These are phyloP conservation scores for Muntiacus muntjak DNA, from an alignment of 2,113 vertebrate species.

Conservation along the genomic window DNA sequence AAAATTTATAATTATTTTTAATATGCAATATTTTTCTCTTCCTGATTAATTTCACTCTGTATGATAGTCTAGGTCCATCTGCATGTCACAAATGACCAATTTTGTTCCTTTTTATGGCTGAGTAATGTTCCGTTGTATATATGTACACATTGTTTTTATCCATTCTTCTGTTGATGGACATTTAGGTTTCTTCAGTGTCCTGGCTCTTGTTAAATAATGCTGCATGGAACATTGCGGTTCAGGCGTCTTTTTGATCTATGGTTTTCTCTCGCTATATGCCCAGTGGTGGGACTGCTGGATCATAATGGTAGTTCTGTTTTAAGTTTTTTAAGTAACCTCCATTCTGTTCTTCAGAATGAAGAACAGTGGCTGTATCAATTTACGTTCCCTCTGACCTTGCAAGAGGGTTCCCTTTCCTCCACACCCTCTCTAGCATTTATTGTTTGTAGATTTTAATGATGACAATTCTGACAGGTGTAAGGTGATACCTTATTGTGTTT, in stretches of 20 bases:
- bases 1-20: not conserved
- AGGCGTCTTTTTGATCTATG: not conserved
- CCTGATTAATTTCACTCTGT: not conserved
- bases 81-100: no score
- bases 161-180: not conserved
- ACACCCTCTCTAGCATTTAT: not conserved
- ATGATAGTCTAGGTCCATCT: not conserved
- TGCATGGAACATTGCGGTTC: not conserved
- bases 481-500: not conserved
- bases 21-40: not conserved
- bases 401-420: not conserved
- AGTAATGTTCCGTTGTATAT: not conserved
- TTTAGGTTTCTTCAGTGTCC: not conserved
- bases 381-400: not conserved
- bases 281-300: not conserved
- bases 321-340: not conserved
- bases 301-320: not conserved
- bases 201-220: not conserved
- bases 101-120: not conserved
- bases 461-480: not conserved
- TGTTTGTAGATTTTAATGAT: not conserved
- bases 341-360: not conserved
- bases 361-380: not conserved
- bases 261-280: not conserved
- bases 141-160: not conserved